These are phyloP conservation scores for Champsocephalus esox DNA, from an alignment of 2,797 vertebrate genomes.

Conservation along the genomic window DNA sequence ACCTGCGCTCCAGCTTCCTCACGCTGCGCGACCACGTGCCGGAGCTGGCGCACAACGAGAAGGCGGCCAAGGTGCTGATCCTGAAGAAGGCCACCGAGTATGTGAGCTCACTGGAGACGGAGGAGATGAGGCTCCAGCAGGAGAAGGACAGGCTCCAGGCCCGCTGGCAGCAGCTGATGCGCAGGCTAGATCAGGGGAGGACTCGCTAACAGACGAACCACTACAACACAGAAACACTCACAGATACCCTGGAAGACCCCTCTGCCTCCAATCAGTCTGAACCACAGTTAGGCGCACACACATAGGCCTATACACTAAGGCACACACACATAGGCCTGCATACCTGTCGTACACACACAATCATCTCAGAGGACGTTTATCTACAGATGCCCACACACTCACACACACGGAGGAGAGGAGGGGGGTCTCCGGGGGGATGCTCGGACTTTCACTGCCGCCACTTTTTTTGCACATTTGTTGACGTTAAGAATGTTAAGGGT, in stretches of 20 bases:
- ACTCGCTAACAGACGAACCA: constrained; percentile 89
- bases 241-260: constrained; percentile 55
- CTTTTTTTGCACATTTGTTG: constrained; percentile 99
- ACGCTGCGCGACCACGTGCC: constrained; percentile 96
- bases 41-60: constrained; percentile 95
- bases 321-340: constrained; percentile 56
- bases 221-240: constrained; percentile 74
- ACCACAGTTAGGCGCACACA: constrained; percentile 28
- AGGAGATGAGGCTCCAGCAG: constrained; percentile 90
- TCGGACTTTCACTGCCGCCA: constrained; percentile 96
- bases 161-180: constrained; percentile 92
- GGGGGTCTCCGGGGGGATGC: constrained; percentile 58
- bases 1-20: constrained; percentile 97
- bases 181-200: constrained; percentile 91
- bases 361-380: constrained; percentile 69
- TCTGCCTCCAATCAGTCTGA: constrained; percentile 29
- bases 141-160: constrained; percentile 93
- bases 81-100: constrained; percentile 98
- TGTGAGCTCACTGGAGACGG: constrained; percentile 90
- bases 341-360: constrained; percentile 52
- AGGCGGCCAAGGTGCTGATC: constrained; percentile 98
- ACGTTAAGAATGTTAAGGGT: constrained; percentile 99
- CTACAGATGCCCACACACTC: constrained; percentile 50
- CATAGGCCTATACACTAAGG: constrained; percentile 48
- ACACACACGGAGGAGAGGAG: constrained; percentile 2